Evolutionary conservation across 2,888 invertebrate genomes (phyloP).

Genomic region (Busseola fusca): DNA sequence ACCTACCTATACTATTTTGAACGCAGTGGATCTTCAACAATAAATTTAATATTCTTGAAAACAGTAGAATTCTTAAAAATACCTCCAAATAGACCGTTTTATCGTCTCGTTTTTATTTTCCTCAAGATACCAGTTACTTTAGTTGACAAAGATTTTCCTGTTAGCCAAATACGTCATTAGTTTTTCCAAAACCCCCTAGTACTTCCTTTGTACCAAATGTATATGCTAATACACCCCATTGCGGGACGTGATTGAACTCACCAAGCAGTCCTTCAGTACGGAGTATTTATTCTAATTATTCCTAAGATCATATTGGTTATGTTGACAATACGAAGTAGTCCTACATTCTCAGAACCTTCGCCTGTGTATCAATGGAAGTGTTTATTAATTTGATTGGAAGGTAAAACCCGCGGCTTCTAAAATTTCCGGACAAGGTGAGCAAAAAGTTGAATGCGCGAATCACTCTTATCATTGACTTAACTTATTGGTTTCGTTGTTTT

Average conservation of each 20-base stretch:
- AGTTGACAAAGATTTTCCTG: constrained; percentile 36
- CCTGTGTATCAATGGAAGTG: constrained; percentile 24
- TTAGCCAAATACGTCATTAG: constrained; percentile 27
- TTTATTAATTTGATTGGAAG: constrained; percentile 30
- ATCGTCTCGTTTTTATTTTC: neutral
- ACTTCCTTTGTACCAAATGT: constrained; percentile 15
- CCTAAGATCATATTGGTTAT: constrained; percentile 4
- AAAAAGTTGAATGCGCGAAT: no score
- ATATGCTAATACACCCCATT: constrained; percentile 28
- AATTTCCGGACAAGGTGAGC: constrained; percentile 23
- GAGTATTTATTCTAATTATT: constrained; percentile 32
- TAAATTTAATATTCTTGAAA: neutral
- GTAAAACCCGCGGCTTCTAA: constrained; percentile 39
- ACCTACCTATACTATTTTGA: neutral
- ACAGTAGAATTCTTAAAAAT: neutral
- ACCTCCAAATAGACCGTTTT: neutral
- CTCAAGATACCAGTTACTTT: constrained; percentile 6
- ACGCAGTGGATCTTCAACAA: neutral
- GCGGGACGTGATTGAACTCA: constrained; percentile 26
- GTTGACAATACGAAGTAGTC: constrained; percentile 6
- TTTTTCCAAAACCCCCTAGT: constrained; percentile 35
- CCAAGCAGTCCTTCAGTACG: constrained; percentile 4
- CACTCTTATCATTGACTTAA: no score
- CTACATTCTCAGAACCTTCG: constrained; percentile 33
- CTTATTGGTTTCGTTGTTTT: neutral